Percentiles rank a stretch among this genome's conserved stretches.
Evolutionary conservation across 2,888 invertebrate genomes (phyloP).

Genomic region (Yponomeuta sedellus): DNA sequence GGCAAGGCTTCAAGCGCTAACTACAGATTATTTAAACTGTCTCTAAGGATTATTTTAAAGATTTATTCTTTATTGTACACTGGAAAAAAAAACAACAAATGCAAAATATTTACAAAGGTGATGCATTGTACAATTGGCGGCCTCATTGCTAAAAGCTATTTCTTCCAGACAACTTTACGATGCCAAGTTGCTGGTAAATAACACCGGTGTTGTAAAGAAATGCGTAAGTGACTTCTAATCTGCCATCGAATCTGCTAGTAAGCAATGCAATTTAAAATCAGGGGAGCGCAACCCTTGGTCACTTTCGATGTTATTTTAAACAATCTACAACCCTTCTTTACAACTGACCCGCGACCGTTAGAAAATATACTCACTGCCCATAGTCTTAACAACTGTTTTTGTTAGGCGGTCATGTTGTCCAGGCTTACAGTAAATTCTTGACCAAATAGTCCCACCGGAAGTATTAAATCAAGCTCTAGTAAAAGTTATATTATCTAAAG

Average conservation of each 20-base stretch:
- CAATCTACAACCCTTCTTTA: conserved; percentile 8
- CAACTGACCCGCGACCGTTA: background rate
- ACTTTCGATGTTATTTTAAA: conserved; percentile 39
- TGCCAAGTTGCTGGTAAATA: no score
- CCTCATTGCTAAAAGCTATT: no score
- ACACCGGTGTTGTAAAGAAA: background rate
- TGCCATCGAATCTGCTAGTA: background rate
- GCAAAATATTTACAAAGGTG: no score
- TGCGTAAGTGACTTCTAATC: background rate
- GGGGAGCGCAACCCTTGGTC: conserved; percentile 48
- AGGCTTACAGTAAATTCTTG: background rate
- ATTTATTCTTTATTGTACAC: no score
- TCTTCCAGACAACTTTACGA: no score
- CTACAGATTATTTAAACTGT: no score
- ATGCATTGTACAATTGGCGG: no score
- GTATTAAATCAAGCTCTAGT: conserved; percentile 1
- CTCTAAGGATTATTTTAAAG: no score
- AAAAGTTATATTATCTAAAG: background rate
- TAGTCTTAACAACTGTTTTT: background rate
- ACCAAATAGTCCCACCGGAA: background rate
- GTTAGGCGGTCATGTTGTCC: background rate
- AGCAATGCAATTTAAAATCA: conserved; percentile 19
- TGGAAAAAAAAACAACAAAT: no score
- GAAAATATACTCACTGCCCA: background rate
- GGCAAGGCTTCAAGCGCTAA: no score